Percentiles rank a stretch among this genome's conserved stretches.
These are phyloP conservation scores for Neuroscelio doddi DNA, from an alignment of 2,888 invertebrate species.

Conservation along the genomic window DNA sequence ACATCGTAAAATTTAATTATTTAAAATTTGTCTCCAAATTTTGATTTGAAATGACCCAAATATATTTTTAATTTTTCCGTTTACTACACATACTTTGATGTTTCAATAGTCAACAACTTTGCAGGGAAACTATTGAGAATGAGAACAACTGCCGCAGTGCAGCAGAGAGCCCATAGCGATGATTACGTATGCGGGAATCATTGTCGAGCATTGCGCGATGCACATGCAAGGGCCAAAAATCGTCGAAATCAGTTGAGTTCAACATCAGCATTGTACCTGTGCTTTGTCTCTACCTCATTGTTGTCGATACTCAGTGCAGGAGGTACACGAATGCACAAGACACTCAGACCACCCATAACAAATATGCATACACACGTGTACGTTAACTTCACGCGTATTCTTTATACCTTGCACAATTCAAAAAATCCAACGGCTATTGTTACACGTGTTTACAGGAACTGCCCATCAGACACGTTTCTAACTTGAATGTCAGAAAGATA, in stretches of 20 bases:
- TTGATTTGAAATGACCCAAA: no score
- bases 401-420: slow-evolving; percentile 28
- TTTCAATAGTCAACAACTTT: no score
- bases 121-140: slow-evolving; percentile 1
- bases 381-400: slow-evolving; percentile 24
- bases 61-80: no score
- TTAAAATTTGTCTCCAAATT: no score
- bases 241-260: slow-evolving; percentile 72
- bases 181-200: slow-evolving; percentile 71
- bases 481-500: no score
- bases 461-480: no score
- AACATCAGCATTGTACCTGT: slow-evolving; percentile 71
- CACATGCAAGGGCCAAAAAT: slow-evolving; percentile 70
- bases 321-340: slow-evolving; percentile 13
- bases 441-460: no score
- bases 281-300: slow-evolving; percentile 70
- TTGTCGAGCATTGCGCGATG: slow-evolving; percentile 66
- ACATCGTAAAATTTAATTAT: no score
- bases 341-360: slow-evolving; percentile 21
- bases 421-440: slow-evolving; percentile 35
- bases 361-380: slow-evolving; percentile 12
- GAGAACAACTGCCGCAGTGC: slow-evolving; percentile 43
- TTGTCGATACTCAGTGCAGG: slow-evolving; percentile 60
- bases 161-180: slow-evolving; percentile 60
- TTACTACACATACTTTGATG: no score